Evolutionary conservation across 1,140 invertebrate genomes (phyloP).

Genomic region (Trichoplusia ni): DNA sequence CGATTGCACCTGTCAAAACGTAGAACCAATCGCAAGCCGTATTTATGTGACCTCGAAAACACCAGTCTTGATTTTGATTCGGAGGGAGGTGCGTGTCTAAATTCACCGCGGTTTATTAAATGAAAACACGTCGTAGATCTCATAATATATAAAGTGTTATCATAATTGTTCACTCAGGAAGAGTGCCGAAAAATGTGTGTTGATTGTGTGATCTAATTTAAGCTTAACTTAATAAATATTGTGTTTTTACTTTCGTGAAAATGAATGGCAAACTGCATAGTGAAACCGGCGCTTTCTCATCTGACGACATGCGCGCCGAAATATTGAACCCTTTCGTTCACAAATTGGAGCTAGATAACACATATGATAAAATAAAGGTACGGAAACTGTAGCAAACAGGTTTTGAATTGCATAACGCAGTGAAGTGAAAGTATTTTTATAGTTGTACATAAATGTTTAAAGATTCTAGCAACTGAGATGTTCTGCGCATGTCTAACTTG

Average conservation of each 20-base stretch:
- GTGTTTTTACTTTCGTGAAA: constrained; percentile 58
- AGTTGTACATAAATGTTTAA: constrained; percentile 8
- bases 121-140: constrained; percentile 42
- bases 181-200: constrained; percentile 38
- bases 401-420: constrained; percentile 23
- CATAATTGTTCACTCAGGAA: constrained; percentile 13
- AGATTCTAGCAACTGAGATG: background rate
- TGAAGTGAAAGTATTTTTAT: constrained; percentile 31
- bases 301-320: constrained; percentile 79
- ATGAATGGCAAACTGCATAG: constrained; percentile 80
- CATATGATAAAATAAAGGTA: constrained; percentile 93
- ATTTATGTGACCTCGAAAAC: constrained; percentile 27
- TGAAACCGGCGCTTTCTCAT: constrained; percentile 77
- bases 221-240: constrained; percentile 30
- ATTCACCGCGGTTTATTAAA: constrained; percentile 35
- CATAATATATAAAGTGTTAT: constrained; percentile 42
- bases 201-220: constrained; percentile 49
- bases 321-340: constrained; percentile 92
- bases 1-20: constrained; percentile 45
- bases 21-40: constrained; percentile 33
- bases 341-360: constrained; percentile 90
- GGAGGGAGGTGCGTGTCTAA: constrained; percentile 34
- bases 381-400: constrained; percentile 50
- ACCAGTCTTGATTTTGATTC: constrained; percentile 41
- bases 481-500: constrained; percentile 20